Conservation (phyloP, 1,140 invertebrate species). For the Nephotettix cincticeps region DNA sequence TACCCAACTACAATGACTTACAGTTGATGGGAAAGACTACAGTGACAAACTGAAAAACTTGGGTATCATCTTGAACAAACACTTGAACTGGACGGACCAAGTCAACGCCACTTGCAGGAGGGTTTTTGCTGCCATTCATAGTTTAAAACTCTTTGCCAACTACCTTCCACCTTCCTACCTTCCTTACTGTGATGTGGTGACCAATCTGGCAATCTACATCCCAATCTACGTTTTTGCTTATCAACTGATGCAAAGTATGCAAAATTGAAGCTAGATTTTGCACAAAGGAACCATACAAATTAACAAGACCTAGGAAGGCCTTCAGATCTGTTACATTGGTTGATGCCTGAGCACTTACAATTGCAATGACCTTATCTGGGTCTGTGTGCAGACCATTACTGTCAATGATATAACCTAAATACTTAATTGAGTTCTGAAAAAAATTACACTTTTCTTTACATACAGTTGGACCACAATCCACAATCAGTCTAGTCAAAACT, state of each 20-base stretch:
- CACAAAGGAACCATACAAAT: slow-evolving; percentile 34
- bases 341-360: neutral
- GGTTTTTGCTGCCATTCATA: too few relatives aligned
- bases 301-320: slow-evolving; percentile 30
- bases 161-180: too few relatives aligned
- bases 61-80: too few relatives aligned
- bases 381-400: neutral
- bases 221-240: slow-evolving; percentile 33
- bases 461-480: neutral
- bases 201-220: too few relatives aligned
- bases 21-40: too few relatives aligned
- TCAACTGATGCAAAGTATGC: slow-evolving; percentile 27
- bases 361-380: neutral
- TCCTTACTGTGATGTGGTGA: too few relatives aligned
- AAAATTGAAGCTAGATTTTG: slow-evolving; percentile 28
- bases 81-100: too few relatives aligned
- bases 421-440: neutral
- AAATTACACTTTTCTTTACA: neutral
- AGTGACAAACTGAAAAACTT: too few relatives aligned
- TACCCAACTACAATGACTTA: too few relatives aligned
- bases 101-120: too few relatives aligned
- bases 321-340: slow-evolving; percentile 10
- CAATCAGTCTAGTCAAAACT: neutral
- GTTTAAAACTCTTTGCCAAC: too few relatives aligned
- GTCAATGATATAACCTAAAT: too few relatives aligned